A percentile compares a stretch with the other conserved stretches of the same genome.
Evolutionary conservation across 2,113 vertebrate genomes (phyloP).

Genomic region (Hippolais icterina): DNA sequence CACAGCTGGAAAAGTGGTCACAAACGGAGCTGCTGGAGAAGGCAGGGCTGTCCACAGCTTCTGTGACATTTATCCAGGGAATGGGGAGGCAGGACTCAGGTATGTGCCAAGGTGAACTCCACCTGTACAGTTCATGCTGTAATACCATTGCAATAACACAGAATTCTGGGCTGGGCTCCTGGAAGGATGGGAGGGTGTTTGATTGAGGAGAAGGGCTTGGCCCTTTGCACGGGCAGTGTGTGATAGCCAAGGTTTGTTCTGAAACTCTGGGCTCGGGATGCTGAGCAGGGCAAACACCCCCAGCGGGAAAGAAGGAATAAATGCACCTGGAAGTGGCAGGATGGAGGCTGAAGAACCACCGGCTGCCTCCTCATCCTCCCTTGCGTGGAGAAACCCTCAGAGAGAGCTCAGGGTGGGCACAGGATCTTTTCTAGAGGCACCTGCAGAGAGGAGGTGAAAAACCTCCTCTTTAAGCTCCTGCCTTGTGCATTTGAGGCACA

Average conservation of each 20-base stretch:
- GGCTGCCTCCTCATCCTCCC: not conserved
- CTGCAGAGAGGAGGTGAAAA: slow-evolving; percentile 20
- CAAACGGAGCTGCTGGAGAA: not conserved
- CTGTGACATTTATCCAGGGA: not conserved
- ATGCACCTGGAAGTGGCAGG: not conserved
- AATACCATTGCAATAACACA: not conserved
- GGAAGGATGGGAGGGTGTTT: not conserved
- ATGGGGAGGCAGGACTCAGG: not conserved
- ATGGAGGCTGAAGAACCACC: not conserved
- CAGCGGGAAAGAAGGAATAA: not conserved
- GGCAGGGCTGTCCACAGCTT: not conserved
- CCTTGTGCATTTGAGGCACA: slow-evolving; percentile 3
- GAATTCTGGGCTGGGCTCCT: not conserved
- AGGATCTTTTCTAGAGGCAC: not conserved
- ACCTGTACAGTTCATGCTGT: not conserved
- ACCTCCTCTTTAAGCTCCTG: slow-evolving; percentile 13
- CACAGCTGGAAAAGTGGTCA: not conserved
- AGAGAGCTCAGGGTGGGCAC: not conserved
- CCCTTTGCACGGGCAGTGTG: not conserved
- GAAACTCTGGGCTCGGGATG: not conserved
- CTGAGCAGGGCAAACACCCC: not conserved
- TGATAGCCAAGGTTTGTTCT: not conserved
- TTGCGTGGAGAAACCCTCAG: not conserved
- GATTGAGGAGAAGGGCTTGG: not conserved
- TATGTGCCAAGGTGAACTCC: not conserved